Base-by-base conservation (phyloP, 2,797 vertebrate species). In the Fistularia tabacaria region DNA sequence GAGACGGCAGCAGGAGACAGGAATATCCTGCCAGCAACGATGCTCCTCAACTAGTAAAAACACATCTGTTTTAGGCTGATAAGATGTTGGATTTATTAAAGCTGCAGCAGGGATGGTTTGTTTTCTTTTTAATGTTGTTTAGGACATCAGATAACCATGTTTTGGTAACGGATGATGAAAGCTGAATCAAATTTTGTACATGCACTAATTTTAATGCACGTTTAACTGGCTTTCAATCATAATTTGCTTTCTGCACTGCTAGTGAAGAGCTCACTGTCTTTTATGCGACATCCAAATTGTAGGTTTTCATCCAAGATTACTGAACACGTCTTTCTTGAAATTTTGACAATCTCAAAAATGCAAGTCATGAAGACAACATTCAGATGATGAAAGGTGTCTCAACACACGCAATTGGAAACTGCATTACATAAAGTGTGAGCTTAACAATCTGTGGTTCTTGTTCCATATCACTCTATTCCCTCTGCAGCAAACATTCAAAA, bases 31-130 rank as follows among this genome's bases (percentile, higher is more conserved):
- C 63, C 60, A 74, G 56, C 74, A 63, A 76, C 63, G 66, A 60
- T 70, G 48, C 25, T 71, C 58, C 65, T 71, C 48, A 0, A 49
- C 46, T 47, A 51, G 80, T 65, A 68, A 76, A 56, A 64, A 66
- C 25, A 51, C 74, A 66, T 78, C 69, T 76, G 69, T 38, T 69
- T 54, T 42, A 51, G 15, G 42, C 57, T 67, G 69, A 77, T 71
- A 73, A 69, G 60, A 57, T 55, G 51, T 43, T 48, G 57, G 45
- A 65, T 72, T 79, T 57, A 59, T 66, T 66, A 44, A 13, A 59
- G 64, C 54, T 45, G 40, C 57, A 57, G 3, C 37, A 10, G 49
- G 10, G 4, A 42, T n/a, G n/a, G n/a, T 25, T 6, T 7, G 14
- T 43, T 75, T 57, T 7, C 7, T 42, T 50, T 41, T 53, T 56